Evolutionary conservation across 2,888 invertebrate genomes (phyloP).

Genomic region (Cecidostiba fungosa): DNA sequence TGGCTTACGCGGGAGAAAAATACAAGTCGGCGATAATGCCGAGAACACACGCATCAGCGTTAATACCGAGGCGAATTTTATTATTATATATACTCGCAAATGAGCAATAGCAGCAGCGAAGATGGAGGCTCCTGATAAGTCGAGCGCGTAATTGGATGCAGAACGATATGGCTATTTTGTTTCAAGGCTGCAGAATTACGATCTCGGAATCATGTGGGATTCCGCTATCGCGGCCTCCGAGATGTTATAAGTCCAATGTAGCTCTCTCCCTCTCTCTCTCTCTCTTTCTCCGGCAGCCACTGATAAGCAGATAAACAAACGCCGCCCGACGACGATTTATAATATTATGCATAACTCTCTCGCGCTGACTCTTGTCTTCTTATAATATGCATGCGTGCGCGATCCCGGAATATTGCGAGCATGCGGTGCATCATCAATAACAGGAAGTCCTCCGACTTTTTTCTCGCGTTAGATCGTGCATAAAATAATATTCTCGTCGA

Average conservation of each 20-base stretch:
- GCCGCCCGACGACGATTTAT: background rate
- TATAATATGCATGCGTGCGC: background rate
- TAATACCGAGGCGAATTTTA: background rate
- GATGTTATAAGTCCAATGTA: background rate
- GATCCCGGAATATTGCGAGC: background rate
- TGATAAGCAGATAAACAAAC: constrained; percentile 4
- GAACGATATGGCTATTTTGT: constrained; percentile 17
- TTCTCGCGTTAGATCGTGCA: background rate
- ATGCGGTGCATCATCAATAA: background rate
- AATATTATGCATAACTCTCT: background rate
- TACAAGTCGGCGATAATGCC: constrained; percentile 27
- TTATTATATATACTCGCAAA: background rate
- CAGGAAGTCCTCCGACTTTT: background rate
- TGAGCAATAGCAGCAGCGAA: background rate
- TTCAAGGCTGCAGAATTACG: constrained; percentile 16
- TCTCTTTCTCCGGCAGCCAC: background rate
- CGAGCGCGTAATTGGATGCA: constrained; percentile 48
- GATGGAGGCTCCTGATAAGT: constrained; percentile 36
- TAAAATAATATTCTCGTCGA: background rate
- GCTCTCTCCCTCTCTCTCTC: too few relatives aligned
- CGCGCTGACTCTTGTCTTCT: background rate
- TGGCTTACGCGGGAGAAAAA: background rate
- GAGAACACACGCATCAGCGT: background rate
- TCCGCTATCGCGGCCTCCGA: background rate
- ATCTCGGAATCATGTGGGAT: background rate